Evolutionary conservation across 2,888 invertebrate species (phyloP).

Genomic region (Pandemis heparana): DNA sequence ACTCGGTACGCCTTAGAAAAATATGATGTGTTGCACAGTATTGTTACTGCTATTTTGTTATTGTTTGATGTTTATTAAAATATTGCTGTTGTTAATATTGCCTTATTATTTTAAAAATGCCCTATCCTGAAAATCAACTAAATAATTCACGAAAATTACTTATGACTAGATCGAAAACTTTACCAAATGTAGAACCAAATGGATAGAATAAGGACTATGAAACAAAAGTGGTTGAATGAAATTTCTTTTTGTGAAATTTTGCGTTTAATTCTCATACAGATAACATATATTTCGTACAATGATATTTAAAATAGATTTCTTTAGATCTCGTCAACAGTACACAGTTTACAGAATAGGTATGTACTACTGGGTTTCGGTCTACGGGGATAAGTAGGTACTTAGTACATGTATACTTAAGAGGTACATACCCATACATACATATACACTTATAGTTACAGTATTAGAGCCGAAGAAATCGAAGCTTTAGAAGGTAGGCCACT

Average conservation of each 20-base stretch:
- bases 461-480: conserved; percentile 39
- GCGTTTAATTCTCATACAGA: conserved; percentile 76
- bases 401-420: conserved; percentile 31
- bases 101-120: conserved; percentile 49
- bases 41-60: conserved; percentile 59
- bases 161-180: neutral
- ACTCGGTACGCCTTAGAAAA: conserved; percentile 69
- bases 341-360: conserved; percentile 57
- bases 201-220: too few species aligned
- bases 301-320: conserved; percentile 84
- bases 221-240: too few species aligned
- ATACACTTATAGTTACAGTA: conserved; percentile 29
- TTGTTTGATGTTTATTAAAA: conserved; percentile 61
- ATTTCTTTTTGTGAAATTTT: conserved; percentile 49
- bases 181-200: neutral
- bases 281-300: conserved; percentile 82
- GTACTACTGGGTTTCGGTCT: conserved; percentile 23
- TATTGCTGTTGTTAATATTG: conserved; percentile 54
- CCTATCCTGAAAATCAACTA: conserved; percentile 15
- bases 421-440: conserved; percentile 31
- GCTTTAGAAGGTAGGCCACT: conserved; percentile 16
- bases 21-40: conserved; percentile 57
- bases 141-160: neutral
- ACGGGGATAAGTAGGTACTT: conserved; percentile 24
- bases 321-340: conserved; percentile 74